Evolutionary conservation across 2,888 invertebrate species (phyloP), one percentile per base, ranked within the genome.

Genomic region (Labia minor): DNA sequence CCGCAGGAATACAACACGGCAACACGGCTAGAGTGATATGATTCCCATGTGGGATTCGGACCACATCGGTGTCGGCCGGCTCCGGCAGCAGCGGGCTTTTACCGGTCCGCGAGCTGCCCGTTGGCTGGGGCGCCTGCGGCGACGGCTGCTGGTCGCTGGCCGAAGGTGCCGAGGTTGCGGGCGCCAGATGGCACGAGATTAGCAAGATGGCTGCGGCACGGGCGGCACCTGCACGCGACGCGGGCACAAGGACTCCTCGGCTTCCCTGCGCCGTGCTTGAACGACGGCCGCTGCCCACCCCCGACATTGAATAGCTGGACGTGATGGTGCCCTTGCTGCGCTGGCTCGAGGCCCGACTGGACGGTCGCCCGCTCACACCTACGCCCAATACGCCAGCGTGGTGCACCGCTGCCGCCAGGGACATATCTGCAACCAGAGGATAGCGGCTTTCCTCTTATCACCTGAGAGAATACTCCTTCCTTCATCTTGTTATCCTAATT

Each of bases 201-300:
- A 92, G 88, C 89, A 92, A 90, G 88, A 92, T 90, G 88, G 91
- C 91, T 83, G 91, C 91, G 82, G 89, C 86, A 81, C 90, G 88
- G 81, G 91, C 91, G 86, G 90, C 90, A 90, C 91, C 91, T 91
- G 90, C 89, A 83, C 91, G 86, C 78, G 90, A 90, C 76, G 88
- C 86, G 76, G 89, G 86, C 76, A 88, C 87, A 74, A 86, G 78
- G 76, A 86, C 85, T 77, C 86, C 88, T 74, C 86, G 86, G 74
- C 82, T 82, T 71, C 82, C 82, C 49, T 49, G 49, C 72, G 82
- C 81, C 77, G 85, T 81, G 79, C 81, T 81, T 67, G 80, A 78
- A 73, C 81, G 77, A 70, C 82, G 78, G 2, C 49, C 49, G 16
- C 49, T 16, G 16, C 8, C 49, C 14, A 49, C 49, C 14, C 49